Base-by-base conservation (phyloP, 2,113 vertebrate genomes). In the Bostrychus sinensis region DNA sequence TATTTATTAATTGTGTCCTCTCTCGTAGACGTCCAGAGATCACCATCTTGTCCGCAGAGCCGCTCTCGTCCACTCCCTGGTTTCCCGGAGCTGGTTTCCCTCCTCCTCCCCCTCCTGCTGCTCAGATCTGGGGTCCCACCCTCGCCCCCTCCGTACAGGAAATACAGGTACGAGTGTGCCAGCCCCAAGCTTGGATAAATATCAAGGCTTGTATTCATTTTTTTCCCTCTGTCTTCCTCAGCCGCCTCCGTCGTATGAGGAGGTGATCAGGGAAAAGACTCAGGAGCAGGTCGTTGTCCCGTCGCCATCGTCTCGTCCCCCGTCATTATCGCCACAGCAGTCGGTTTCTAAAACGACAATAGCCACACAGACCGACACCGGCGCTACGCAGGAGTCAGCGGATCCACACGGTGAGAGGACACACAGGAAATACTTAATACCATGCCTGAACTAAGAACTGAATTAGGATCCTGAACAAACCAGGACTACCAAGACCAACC, bases 211-310 rank as follows among this genome's bases (percentile, higher is more conserved):
- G 1, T 14, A 51, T 45, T 50, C 16, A 7, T 22, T 13, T 11
- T 12, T 26, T 0, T n/a, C 5, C 26, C 23, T 51, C 26, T 5
- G 9, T 46, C 42, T 13, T 60, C 4, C 12, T 46, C 63, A 99
- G 96, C 95, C 95, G n/a, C 96, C 97, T 1, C 96, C 97, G 0
- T 98, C 97, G 1, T 99, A 98, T 4, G 96, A 98, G 70, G 95
- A 98, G 89, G 97, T 98, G 85, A 98, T 98, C 90, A 93, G 94
- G 86, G 96, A 99, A 91, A 99, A 98, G 84, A 95, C 91, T 37
- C 96, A 94, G 87, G 96, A 97, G 72, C 95, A 93, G 89, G 91
- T 91, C 32, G 89, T 89, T 56, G 91, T 86, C 37, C 92, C 89
- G 55, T 63, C 75, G 13, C 20, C 73, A 1, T 39, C 61, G 1